A percentile compares a stretch with the other conserved stretches of the same genome.
phyloP scores from a whole-genome alignment of 2,888 invertebrate species.

The Escarpia spicata region DNA sequence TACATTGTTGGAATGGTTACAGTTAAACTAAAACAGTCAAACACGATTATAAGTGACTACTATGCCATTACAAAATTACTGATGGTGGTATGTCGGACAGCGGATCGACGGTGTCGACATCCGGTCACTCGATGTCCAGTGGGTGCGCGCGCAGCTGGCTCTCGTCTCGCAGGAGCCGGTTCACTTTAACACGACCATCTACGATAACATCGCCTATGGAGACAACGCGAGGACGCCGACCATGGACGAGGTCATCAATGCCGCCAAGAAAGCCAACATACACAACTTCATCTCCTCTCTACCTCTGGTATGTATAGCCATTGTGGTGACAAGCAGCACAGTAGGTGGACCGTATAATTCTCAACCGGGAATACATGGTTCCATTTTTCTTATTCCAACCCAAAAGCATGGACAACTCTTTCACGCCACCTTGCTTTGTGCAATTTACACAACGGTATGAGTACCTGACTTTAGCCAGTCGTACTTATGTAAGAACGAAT shows the following conservation, averaged over 20 bases:
- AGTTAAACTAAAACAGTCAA: no score
- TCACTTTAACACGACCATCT: constrained; percentile 86
- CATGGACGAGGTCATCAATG: constrained; percentile 77
- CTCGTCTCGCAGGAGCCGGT: constrained; percentile 94
- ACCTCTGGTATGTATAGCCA: constrained; percentile 68
- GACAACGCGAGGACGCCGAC: constrained; percentile 77
- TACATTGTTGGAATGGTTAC: no score
- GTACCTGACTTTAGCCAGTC: no score
- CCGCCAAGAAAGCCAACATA: constrained; percentile 82
- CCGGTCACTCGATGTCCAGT: constrained; percentile 66
- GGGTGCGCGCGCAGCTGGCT: constrained; percentile 81
- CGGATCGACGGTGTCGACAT: constrained; percentile 67
- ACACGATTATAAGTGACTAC: no score
- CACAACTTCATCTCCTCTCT: constrained; percentile 83
- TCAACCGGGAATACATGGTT: no score
- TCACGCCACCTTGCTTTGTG: no score
- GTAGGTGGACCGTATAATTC: no score
- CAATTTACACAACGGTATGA: no score
- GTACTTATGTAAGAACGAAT: no score
- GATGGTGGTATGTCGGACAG: constrained; percentile 19
- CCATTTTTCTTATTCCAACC: no score
- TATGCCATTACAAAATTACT: no score
- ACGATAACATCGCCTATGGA: constrained; percentile 92
- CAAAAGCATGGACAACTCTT: no score
- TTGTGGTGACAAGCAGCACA: not conserved